Conservation (phyloP, 2,888 invertebrate species). For the Caenorhabditis parvicauda region DNA sequence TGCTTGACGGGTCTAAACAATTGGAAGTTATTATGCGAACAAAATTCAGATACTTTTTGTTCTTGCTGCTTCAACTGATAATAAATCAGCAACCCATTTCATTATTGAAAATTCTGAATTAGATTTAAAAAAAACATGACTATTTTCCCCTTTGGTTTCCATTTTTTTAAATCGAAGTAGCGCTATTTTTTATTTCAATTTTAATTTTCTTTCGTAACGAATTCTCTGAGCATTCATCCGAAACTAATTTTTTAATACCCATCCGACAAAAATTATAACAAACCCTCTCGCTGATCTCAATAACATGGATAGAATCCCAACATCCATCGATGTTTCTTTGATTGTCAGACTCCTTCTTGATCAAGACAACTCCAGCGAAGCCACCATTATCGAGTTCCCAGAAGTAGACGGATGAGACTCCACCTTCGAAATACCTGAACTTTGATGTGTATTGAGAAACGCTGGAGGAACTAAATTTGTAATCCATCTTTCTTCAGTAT, state of each 20-base stretch:
- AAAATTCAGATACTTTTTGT: not conserved
- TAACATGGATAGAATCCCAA: slow-evolving; percentile 99
- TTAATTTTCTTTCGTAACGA: too few relatives aligned
- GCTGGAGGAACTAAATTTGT: slow-evolving; percentile 1
- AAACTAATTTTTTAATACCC: not conserved
- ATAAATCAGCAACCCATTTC: too few relatives aligned
- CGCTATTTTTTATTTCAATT: too few relatives aligned
- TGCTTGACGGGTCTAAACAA: slow-evolving; percentile 33
- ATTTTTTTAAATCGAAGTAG: too few relatives aligned
- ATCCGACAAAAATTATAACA: not conserved
- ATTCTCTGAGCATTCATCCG: too few relatives aligned
- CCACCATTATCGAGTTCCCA: slow-evolving; percentile 97
- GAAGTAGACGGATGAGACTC: slow-evolving; percentile 96
- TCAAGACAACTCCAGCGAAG: slow-evolving; percentile 94
- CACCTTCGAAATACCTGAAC: slow-evolving; percentile 91
- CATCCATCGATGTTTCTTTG: slow-evolving; percentile 98
- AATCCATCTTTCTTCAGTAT: not conserved
- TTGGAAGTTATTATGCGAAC: not conserved
- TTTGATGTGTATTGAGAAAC: too few relatives aligned
- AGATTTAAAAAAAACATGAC: too few relatives aligned
- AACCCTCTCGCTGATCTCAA: slow-evolving; percentile 77
- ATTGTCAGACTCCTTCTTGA: slow-evolving; percentile 91
- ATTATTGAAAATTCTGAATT: too few relatives aligned
- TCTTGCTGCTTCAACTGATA: too few relatives aligned
- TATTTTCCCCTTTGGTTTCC: too few relatives aligned